A percentile compares a stretch with the other conserved stretches of the same genome.
phyloP scores from a whole-genome alignment of 2,888 invertebrate species.

The Melinaea marsaeus region DNA sequence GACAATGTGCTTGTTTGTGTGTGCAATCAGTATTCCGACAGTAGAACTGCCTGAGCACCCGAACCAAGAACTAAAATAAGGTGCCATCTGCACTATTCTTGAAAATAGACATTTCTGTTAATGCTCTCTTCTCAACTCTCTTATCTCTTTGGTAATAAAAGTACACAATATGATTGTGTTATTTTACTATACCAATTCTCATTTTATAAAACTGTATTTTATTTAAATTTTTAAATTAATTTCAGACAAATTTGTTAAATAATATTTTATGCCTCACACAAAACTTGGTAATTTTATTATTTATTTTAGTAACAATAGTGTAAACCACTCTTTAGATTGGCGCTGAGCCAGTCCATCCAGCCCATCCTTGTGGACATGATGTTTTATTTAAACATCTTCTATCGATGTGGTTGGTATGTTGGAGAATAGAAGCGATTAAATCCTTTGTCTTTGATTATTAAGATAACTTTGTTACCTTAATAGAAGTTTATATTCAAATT shows the following conservation, averaged over 20 bases:
- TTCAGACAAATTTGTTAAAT: neutral
- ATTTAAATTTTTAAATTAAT: neutral
- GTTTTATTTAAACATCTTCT: constrained; percentile 8
- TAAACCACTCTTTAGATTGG: neutral
- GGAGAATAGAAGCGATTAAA: neutral
- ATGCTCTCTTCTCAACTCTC: no score
- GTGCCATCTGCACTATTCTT: neutral
- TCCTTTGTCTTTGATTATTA: neutral
- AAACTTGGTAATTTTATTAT: no score
- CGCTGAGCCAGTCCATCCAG: neutral
- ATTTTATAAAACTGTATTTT: neutral
- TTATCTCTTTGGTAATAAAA: no score
- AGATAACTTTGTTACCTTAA: no score
- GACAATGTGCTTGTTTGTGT: neutral
- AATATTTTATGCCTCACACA: no score
- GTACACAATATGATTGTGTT: no score
- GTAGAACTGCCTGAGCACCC: constrained; percentile 1
- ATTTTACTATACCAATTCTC: no score
- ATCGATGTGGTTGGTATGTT: neutral
- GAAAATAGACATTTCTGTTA: no score
- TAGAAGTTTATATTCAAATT: no score
- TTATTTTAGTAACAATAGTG: neutral
- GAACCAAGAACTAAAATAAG: neutral
- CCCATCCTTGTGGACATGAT: neutral
- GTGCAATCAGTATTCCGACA: neutral